Percentiles rank a stretch among this genome's conserved stretches.
These are phyloP conservation scores for Chionomys nivalis DNA, from an alignment of 2,113 vertebrate species.

Conservation along the genomic window DNA sequence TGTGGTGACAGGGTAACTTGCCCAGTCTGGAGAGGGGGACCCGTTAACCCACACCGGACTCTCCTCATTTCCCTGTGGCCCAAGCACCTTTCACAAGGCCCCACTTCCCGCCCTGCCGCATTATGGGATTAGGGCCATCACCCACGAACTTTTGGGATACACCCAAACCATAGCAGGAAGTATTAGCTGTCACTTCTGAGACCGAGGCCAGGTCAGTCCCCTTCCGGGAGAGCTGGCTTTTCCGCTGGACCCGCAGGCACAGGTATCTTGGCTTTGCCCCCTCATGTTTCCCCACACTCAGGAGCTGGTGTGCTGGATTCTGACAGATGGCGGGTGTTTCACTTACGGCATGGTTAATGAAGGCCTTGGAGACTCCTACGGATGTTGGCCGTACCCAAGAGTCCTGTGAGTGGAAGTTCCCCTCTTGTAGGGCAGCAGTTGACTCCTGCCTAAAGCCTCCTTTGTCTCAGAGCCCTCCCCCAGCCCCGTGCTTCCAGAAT, in stretches of 20 bases:
- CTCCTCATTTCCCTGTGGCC: accelerated
- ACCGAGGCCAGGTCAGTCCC: background rate
- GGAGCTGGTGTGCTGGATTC: slow-evolving; percentile 17
- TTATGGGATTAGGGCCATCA: background rate
- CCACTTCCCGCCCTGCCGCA: too few species aligned
- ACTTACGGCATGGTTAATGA: slow-evolving; percentile 53
- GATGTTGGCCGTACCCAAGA: background rate
- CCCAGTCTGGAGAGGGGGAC: background rate
- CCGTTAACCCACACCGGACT: background rate
- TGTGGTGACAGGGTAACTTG: background rate
- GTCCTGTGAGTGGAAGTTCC: background rate
- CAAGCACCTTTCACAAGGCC: too few species aligned
- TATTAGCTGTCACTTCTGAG: background rate
- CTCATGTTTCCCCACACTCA: accelerated
- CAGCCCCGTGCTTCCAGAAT: background rate
- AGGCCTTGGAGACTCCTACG: slow-evolving; percentile 28
- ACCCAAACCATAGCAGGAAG: background rate
- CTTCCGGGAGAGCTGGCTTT: accelerated
- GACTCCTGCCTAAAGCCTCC: background rate
- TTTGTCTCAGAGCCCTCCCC: background rate
- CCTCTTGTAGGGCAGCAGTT: background rate
- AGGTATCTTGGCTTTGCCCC: background rate
- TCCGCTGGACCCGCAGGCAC: background rate
- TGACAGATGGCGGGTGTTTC: background rate
- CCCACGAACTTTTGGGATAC: background rate